A percentile compares a stretch with the other conserved stretches of the same genome.
Conservation (phyloP, 2,113 vertebrate genomes). For the Upupa epops region DNA sequence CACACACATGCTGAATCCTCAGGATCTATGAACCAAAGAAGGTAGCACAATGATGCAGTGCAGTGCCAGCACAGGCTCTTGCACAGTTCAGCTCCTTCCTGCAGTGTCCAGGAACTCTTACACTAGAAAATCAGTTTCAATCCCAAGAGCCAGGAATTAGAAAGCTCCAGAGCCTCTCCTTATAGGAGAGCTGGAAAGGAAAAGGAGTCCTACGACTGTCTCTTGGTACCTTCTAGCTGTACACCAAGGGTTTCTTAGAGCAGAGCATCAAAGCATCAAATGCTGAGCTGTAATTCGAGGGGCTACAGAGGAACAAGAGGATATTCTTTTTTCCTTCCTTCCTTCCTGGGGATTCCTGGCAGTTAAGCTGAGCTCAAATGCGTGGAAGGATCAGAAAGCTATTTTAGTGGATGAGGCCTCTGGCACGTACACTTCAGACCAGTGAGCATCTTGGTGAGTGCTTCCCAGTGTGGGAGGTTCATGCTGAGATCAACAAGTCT, state of each 20-base stretch:
- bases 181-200: background rate
- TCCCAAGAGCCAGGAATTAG: background rate
- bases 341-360: conserved; percentile 39
- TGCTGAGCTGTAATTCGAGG: background rate
- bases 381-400: background rate
- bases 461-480: conserved; percentile 37
- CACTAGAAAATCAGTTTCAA: background rate
- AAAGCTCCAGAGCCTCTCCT: background rate
- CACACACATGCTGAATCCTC: background rate
- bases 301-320: background rate
- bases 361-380: background rate
- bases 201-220: background rate
- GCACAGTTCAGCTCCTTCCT: background rate
- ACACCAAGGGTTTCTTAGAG: background rate
- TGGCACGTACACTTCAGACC: conserved; percentile 2
- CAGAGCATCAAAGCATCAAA: background rate
- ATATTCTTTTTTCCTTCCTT: conserved; percentile 35
- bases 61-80: background rate
- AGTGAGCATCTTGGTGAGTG: conserved; percentile 16
- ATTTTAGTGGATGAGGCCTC: conserved; percentile 20
- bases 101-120: background rate
- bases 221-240: background rate
- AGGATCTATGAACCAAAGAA: background rate
- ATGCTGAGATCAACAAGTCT: conserved; percentile 35
- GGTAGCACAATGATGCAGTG: fast-evolving